These are phyloP conservation scores for Drosophila mercatorum DNA, from an alignment of 2,888 invertebrate genomes.

Conservation along the genomic window DNA sequence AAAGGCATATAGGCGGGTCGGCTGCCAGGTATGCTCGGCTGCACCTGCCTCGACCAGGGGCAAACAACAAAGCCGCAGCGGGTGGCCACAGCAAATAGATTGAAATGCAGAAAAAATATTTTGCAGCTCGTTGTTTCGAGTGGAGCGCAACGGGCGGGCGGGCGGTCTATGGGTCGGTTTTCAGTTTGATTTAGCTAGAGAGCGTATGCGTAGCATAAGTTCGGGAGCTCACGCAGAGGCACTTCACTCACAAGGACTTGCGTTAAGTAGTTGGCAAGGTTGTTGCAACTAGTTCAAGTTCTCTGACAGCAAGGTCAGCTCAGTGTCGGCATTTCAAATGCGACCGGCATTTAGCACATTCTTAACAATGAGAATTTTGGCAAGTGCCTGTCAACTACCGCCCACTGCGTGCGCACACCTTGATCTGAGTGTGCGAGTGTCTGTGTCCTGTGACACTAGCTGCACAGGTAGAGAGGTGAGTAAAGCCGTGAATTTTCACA, in stretches of 20 bases:
- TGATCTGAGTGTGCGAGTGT: constrained; percentile 10
- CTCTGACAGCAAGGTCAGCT: constrained; percentile 32
- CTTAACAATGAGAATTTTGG: constrained; percentile 36
- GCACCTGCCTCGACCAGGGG: constrained; percentile 62
- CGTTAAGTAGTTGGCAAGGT: constrained; percentile 18
- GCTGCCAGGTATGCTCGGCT: constrained; percentile 8
- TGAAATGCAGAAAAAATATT: constrained; percentile 29
- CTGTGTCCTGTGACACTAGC: constrained; percentile 30
- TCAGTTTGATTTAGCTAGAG: not conserved
- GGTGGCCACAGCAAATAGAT: constrained; percentile 52
- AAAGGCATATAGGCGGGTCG: constrained; percentile 31
- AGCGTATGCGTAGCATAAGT: not conserved
- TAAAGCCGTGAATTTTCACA: constrained; percentile 74
- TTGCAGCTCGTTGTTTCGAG: constrained; percentile 47
- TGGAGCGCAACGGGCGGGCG: constrained; percentile 50
- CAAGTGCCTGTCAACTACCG: constrained; percentile 54
- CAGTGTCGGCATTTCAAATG: constrained; percentile 45
- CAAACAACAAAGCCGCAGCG: constrained; percentile 49
- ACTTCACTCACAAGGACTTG: constrained; percentile 64
- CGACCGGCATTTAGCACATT: constrained; percentile 34
- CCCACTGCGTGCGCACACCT: constrained; percentile 43
- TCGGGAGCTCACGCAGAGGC: constrained; percentile 16
- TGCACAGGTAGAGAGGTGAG: constrained; percentile 41
- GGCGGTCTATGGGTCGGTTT: not conserved
- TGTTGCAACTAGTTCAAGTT: constrained; percentile 16